Evolutionary conservation across 2,797 vertebrate genomes (phyloP).

Genomic region (Phataginus tricuspis): DNA sequence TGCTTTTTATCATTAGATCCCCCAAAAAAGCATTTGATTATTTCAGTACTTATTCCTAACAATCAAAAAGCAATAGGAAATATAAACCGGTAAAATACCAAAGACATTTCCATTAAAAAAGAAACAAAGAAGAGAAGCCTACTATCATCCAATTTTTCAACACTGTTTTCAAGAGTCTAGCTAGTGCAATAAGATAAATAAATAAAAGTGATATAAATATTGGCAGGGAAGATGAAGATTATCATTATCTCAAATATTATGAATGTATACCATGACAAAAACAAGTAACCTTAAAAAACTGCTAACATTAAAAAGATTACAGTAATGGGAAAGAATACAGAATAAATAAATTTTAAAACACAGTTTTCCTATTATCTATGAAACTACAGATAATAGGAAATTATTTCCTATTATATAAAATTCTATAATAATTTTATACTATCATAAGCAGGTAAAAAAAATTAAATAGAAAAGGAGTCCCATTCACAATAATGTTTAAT

Average conservation of each 20-base stretch:
- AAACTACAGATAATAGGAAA: too few relatives aligned
- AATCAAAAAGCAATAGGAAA: constrained; percentile 10
- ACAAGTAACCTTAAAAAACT: not conserved
- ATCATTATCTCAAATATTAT: constrained; percentile 29
- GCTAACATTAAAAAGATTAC: not conserved
- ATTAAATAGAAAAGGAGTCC: not conserved
- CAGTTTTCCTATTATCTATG: not conserved
- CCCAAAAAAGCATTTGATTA: not conserved
- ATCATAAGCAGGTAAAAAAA: not conserved
- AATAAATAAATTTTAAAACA: constrained; percentile 13
- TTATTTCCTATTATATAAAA: too few relatives aligned
- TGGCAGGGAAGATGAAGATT: constrained; percentile 31
- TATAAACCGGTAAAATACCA: constrained; percentile 4
- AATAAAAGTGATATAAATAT: not conserved
- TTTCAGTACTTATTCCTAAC: constrained; percentile 18
- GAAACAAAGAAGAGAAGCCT: not conserved
- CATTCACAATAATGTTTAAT: constrained; percentile 11
- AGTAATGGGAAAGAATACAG: constrained; percentile 1
- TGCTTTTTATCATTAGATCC: not conserved
- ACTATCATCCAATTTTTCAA: constrained; percentile 1
- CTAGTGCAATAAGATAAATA: constrained; percentile 20
- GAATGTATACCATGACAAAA: not conserved
- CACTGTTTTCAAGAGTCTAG: not conserved
- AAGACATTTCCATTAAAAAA: not conserved
- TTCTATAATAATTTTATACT: not conserved